Conservation (phyloP, 2,797 vertebrate species). For the Okamejei kenojei region DNA sequence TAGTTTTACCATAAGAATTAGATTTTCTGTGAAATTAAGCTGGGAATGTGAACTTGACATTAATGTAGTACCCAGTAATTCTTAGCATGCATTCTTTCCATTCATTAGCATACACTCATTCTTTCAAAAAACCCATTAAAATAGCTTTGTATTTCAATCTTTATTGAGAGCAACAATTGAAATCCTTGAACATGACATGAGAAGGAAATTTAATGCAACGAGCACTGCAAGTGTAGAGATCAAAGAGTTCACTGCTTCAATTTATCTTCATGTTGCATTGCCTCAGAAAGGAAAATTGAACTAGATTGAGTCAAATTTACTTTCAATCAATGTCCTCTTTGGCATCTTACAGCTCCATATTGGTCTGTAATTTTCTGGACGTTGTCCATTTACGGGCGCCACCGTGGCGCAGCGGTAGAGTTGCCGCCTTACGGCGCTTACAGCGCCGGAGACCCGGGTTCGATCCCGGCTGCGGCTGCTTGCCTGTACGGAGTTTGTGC, state of each 20-base stretch:
- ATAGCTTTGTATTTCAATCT: conserved; percentile 24
- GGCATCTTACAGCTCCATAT: not conserved
- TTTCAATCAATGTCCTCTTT: not conserved
- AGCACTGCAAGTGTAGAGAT: conserved; percentile 1
- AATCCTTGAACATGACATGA: conserved; percentile 15
- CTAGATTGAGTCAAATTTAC: not conserved
- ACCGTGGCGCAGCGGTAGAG: no score
- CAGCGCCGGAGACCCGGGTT: no score
- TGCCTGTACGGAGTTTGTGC: no score
- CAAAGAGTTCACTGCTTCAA: not conserved
- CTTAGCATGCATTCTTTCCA: not conserved
- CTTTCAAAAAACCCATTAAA: conserved; percentile 30
- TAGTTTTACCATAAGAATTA: not conserved
- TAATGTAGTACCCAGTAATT: not conserved
- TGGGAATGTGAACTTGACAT: not conserved
- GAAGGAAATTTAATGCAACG: not conserved
- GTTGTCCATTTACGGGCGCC: not conserved
- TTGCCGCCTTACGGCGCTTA: no score
- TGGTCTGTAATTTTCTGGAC: not conserved
- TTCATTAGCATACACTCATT: not conserved
- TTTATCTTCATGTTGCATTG: not conserved
- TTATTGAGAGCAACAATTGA: not conserved
- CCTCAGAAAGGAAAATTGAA: not conserved
- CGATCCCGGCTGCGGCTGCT: no score
- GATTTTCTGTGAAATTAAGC: not conserved